Evolutionary conservation across 1,140 invertebrate genomes (phyloP).

Genomic region (Diabrotica virgifera): DNA sequence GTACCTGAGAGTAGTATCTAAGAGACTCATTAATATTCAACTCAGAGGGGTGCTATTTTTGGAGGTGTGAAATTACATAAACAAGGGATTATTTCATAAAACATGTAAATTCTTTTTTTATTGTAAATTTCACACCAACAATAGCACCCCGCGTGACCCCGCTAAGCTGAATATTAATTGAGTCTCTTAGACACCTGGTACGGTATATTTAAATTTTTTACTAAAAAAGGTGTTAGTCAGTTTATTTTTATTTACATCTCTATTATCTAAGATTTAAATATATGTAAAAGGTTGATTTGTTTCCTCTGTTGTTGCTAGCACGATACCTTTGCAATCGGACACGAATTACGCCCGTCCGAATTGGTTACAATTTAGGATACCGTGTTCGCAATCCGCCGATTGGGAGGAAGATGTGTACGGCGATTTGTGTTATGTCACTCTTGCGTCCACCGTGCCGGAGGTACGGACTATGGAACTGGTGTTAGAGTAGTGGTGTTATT

Average conservation of each 20-base stretch:
- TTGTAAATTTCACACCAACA: too few relatives aligned
- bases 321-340: constrained; percentile 9
- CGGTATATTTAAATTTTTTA: too few relatives aligned
- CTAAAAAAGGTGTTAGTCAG: background rate
- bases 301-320: constrained; percentile 5
- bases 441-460: constrained; percentile 63
- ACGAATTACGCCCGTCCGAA: constrained; percentile 46
- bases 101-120: too few relatives aligned
- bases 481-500: background rate
- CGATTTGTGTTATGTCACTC: constrained; percentile 82
- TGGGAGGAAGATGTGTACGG: constrained; percentile 82
- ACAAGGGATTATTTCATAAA: too few relatives aligned
- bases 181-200: too few relatives aligned
- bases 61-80: too few relatives aligned
- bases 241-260: background rate
- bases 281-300: too few relatives aligned
- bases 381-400: constrained; percentile 57
- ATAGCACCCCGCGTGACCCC: too few relatives aligned
- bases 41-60: too few relatives aligned
- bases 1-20: too few relatives aligned
- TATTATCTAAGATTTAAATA: background rate
- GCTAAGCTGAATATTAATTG: too few relatives aligned
- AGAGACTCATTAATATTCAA: too few relatives aligned
- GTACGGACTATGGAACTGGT: constrained; percentile 43
- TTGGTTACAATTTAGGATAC: constrained; percentile 64